Evolutionary conservation across 2,888 invertebrate species (phyloP), one percentile per base, ranked within the genome.

Genomic region (Melinopterus prodromus): DNA sequence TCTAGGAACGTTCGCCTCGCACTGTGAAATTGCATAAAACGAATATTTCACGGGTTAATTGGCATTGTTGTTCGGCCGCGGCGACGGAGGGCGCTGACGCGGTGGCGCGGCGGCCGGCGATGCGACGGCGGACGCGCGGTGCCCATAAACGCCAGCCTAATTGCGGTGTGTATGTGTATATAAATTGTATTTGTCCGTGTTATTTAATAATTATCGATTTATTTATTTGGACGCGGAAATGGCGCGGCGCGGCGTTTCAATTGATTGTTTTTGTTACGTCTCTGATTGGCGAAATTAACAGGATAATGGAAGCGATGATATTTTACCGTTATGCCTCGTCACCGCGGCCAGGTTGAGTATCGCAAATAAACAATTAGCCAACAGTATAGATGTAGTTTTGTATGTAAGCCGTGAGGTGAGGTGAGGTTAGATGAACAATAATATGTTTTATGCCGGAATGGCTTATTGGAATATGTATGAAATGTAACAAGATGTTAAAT

Each of bases 21-120:
- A 53, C 53, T 53, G 53, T 53, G 53, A 53, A 53, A 53, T 53
- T 53, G 53, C 53, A 53, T 53, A 53, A 53, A 53, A 53, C 53
- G 53, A 53, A 53, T 53, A 53, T 53, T 53, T 53, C 53, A 53
- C 53, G 53, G 53, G 53, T 53, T 53, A 53, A 53, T 53, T 53
- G 53, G 53, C 53, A 53, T 53, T 53, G 53, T 53, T 53, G 53
- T 53, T 53, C 53, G 53, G 53, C 53, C 53, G 53, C 53, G 53
- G 53, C 53, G 53, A 53, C 53, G 12, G 53, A 53, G 53, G 9
- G 53, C 53, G 53, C 9, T 12, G 26, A 26, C 26, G 26, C 26
- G 26, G 26, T 26, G 26, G 26, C 26, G 26, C n/a, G n/a, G n/a
- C n/a, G 26, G 26, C 26, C 2, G 26, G 26, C 26, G 26, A 26